Conservation (phyloP, 2,888 invertebrate genomes). For the Drosophila fulvimacula region DNA sequence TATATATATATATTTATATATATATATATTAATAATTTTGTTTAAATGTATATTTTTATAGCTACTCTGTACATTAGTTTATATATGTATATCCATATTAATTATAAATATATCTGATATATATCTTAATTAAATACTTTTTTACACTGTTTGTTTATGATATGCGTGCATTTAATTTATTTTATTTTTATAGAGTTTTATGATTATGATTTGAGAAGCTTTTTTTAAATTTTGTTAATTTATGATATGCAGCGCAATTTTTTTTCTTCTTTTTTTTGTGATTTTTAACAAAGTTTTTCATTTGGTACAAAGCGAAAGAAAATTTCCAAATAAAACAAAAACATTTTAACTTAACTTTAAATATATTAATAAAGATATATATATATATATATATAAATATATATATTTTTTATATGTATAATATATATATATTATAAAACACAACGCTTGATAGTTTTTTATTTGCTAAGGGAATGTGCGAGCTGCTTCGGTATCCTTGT, state of each 20-base stretch:
- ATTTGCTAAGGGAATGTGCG: slow-evolving; percentile 38
- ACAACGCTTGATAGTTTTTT: slow-evolving; percentile 37
- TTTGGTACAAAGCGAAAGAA: slow-evolving; percentile 38
- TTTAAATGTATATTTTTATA: slow-evolving; percentile 63
- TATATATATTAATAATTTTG: slow-evolving; percentile 45
- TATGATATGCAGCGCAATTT: slow-evolving; percentile 61
- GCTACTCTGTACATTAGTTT: slow-evolving; percentile 53
- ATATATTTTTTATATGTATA: slow-evolving; percentile 2
- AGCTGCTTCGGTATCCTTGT: slow-evolving; percentile 12
- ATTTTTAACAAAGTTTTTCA: slow-evolving; percentile 18
- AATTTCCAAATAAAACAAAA: slow-evolving; percentile 8
- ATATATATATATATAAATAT: neutral
- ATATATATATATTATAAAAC: slow-evolving; percentile 12
- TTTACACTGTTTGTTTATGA: slow-evolving; percentile 73
- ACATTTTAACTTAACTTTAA: slow-evolving; percentile 3
- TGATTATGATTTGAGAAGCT: slow-evolving; percentile 72
- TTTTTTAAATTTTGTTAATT: slow-evolving; percentile 39
- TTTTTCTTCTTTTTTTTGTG: slow-evolving; percentile 3
- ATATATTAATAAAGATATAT: slow-evolving; percentile 1
- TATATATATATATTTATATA: slow-evolving; percentile 17
- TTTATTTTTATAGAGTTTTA: slow-evolving; percentile 31
- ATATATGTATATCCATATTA: slow-evolving; percentile 29
- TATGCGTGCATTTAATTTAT: slow-evolving; percentile 65
- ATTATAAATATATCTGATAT: slow-evolving; percentile 32
- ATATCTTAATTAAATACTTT: slow-evolving; percentile 39